Percentiles rank a stretch among this genome's conserved stretches.
Conservation (phyloP, 2,797 vertebrate genomes). For the Pristis pectinata region DNA sequence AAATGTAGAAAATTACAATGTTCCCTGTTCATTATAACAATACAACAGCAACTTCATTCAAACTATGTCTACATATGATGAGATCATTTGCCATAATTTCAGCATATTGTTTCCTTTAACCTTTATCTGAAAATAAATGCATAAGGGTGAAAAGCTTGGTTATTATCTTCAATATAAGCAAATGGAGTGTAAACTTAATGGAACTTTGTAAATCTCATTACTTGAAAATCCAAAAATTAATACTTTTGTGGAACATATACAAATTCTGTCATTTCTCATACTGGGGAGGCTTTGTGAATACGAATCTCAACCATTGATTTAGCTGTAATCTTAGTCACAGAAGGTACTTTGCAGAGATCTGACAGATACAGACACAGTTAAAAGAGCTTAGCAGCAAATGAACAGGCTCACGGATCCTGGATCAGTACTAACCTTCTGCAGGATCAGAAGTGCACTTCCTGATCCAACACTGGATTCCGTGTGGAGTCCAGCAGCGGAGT, state of each 20-base stretch:
- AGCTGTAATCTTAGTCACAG: background rate
- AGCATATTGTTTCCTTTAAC: background rate
- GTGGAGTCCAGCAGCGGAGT: too few species aligned
- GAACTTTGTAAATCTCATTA: background rate
- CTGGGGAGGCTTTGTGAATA: background rate
- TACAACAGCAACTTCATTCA: background rate
- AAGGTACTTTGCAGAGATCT: background rate
- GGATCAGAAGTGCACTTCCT: too few species aligned
- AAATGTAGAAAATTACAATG: background rate
- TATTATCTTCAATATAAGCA: background rate
- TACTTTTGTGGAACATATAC: background rate
- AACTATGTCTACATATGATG: background rate
- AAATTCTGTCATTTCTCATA: background rate
- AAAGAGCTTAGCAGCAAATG: background rate
- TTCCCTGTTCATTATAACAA: background rate
- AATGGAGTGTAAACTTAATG: background rate
- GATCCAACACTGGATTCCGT: too few species aligned
- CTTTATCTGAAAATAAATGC: background rate
- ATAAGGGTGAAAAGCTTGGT: background rate
- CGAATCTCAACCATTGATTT: background rate
- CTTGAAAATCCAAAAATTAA: background rate
- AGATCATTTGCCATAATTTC: background rate
- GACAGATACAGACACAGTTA: background rate
- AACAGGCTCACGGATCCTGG: too few species aligned
- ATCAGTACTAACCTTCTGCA: too few species aligned